Conservation (phyloP, 2,797 vertebrate species). For the Nyctibius grandis region DNA sequence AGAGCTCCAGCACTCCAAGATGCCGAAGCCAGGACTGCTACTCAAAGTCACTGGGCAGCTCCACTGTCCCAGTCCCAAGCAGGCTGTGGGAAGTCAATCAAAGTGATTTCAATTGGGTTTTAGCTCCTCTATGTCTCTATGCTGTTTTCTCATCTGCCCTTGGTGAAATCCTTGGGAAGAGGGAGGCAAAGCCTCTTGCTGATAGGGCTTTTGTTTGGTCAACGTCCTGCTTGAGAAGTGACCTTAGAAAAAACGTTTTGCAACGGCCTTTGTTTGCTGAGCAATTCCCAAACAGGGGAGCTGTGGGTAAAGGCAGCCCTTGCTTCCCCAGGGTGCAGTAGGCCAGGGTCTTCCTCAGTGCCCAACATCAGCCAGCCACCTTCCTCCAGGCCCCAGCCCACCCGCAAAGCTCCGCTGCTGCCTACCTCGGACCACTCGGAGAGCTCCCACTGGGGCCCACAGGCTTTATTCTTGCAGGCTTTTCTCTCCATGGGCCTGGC, state of each 20-base stretch:
- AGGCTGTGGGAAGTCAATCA: neutral
- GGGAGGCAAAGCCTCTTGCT: neutral
- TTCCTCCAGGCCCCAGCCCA: neutral
- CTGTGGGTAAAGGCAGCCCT: neutral
- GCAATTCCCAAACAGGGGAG: neutral
- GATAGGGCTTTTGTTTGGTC: neutral
- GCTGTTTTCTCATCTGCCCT: neutral
- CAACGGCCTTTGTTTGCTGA: neutral
- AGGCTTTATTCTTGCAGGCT: slow-evolving; percentile 84
- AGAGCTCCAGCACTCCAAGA: accelerated
- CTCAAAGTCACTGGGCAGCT: neutral
- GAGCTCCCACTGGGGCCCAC: slow-evolving; percentile 88
- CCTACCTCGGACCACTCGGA: slow-evolving; percentile 86
- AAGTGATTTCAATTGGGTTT: neutral
- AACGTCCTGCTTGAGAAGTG: neutral
- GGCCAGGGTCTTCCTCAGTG: neutral
- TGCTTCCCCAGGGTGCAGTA: neutral
- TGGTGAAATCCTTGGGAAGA: neutral
- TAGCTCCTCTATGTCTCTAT: neutral
- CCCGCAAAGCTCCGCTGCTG: neutral
- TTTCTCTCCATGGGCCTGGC: slow-evolving; percentile 85
- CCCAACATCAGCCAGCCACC: neutral
- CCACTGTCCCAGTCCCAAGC: neutral
- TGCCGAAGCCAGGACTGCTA: neutral
- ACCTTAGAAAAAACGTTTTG: neutral